Percentiles rank a stretch among this genome's conserved stretches.
Evolutionary conservation across 2,888 invertebrate genomes (phyloP).

Genomic region (Keiferia lycopersicella): DNA sequence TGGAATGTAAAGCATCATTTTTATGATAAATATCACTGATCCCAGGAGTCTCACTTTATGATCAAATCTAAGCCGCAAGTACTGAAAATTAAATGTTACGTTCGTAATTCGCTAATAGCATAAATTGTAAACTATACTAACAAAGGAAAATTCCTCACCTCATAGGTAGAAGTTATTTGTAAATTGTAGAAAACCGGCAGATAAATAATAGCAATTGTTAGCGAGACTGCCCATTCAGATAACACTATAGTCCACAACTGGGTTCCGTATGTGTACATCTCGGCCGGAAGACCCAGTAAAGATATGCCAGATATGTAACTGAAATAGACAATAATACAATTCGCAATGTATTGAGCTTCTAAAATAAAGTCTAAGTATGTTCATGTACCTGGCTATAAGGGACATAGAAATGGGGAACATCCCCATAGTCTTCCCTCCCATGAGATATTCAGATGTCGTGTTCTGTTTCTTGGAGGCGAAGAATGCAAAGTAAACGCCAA

Average conservation of each 20-base stretch:
- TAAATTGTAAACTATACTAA: no score
- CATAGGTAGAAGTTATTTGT: slow-evolving; percentile 88
- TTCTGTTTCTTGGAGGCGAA: slow-evolving; percentile 85
- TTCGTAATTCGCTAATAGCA: no score
- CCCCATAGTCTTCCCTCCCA: slow-evolving; percentile 90
- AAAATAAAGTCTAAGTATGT: not conserved
- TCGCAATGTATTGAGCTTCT: not conserved
- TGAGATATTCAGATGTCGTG: slow-evolving; percentile 86
- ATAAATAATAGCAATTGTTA: slow-evolving; percentile 84
- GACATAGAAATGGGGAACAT: slow-evolving; percentile 90
- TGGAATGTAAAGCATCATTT: slow-evolving; percentile 89
- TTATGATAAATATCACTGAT: slow-evolving; percentile 85
- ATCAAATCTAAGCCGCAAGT: slow-evolving; percentile 85
- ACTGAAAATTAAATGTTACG: slow-evolving; percentile 73
- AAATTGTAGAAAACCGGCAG: slow-evolving; percentile 88
- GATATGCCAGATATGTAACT: slow-evolving; percentile 90
- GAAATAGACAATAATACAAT: slow-evolving; percentile 43
- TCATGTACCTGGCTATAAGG: slow-evolving; percentile 85
- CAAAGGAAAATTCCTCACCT: slow-evolving; percentile 70
- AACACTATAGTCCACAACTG: slow-evolving; percentile 85
- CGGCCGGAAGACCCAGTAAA: slow-evolving; percentile 86
- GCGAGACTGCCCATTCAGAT: slow-evolving; percentile 84
- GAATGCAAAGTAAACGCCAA: slow-evolving; percentile 87
- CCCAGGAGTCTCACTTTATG: slow-evolving; percentile 85
- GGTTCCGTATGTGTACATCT: slow-evolving; percentile 89